Evolutionary conservation across 2,113 vertebrate genomes (phyloP).

Genomic region (Phoenicopterus ruber): DNA sequence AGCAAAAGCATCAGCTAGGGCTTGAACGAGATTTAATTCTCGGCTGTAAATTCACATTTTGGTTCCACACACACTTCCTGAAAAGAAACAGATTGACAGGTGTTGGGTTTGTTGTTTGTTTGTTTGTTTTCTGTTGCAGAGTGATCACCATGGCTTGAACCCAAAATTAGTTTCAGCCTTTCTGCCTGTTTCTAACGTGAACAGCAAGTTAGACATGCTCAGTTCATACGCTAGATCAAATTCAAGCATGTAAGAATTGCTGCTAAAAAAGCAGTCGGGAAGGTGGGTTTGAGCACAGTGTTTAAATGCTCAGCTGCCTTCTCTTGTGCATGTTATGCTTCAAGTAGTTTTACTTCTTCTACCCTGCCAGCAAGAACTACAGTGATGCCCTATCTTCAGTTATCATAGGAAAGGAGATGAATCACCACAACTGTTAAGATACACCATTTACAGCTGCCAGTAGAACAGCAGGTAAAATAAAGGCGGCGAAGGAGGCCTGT

Average conservation of each 20-base stretch:
- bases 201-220: neutral
- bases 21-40: neutral
- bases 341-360: conserved; percentile 64
- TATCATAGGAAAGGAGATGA: conserved; percentile 38
- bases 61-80: neutral
- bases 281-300: neutral
- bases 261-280: conserved; percentile 18
- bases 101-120: neutral
- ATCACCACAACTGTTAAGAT: neutral
- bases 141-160: neutral
- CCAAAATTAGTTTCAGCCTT: neutral
- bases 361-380: neutral
- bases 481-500: neutral
- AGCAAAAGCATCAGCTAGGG: neutral
- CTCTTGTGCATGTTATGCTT: conserved; percentile 35
- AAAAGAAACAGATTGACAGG: neutral
- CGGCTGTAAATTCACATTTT: conserved; percentile 33
- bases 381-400: conserved; percentile 21
- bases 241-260: neutral
- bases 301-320: conserved; percentile 28
- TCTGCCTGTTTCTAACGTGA: neutral
- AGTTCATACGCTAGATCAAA: neutral
- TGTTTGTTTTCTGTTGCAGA: neutral
- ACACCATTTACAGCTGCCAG: conserved; percentile 55
- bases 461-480: conserved; percentile 31